Evolutionary conservation across 2,888 invertebrate species (phyloP).

Genomic region (Alloplasta piceator): DNA sequence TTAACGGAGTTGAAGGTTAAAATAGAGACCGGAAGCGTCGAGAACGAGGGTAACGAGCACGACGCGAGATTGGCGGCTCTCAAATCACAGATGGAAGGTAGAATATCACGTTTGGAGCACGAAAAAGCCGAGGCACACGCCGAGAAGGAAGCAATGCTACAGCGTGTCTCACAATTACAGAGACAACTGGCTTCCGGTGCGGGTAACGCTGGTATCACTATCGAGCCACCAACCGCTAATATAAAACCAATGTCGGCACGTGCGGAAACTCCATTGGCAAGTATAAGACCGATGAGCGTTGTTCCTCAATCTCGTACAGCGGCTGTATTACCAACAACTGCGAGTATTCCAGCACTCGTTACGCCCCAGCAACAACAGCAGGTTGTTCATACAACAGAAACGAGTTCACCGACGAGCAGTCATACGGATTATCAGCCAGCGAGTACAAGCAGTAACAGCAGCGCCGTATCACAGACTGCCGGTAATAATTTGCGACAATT

Average conservation of each 20-base stretch:
- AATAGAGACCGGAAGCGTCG: constrained; percentile 74
- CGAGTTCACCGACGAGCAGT: constrained; percentile 89
- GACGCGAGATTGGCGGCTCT: constrained; percentile 85
- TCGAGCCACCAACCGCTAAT: constrained; percentile 93
- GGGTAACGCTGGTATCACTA: constrained; percentile 85
- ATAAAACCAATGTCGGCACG: constrained; percentile 97
- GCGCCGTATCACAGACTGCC: constrained; percentile 83
- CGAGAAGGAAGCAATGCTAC: constrained; percentile 89
- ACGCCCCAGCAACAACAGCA: constrained; percentile 83
- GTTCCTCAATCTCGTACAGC: constrained; percentile 89
- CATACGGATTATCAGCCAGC: constrained; percentile 94
- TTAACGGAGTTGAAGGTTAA: constrained; percentile 78
- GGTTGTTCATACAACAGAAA: constrained; percentile 82
- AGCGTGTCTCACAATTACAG: constrained; percentile 88
- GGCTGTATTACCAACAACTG: constrained; percentile 91
- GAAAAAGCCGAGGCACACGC: constrained; percentile 88
- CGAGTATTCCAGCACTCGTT: constrained; percentile 82
- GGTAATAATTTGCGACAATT: constrained; percentile 86
- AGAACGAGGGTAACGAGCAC: constrained; percentile 78
- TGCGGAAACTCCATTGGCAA: constrained; percentile 94
- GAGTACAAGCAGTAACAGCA: constrained; percentile 87
- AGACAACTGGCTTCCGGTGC: constrained; percentile 88
- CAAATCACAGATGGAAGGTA: constrained; percentile 89
- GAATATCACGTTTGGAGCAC: constrained; percentile 89
- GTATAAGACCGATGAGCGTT: constrained; percentile 94